Base-by-base conservation (phyloP, 1,140 invertebrate genomes). In the Drusus annulatus region DNA sequence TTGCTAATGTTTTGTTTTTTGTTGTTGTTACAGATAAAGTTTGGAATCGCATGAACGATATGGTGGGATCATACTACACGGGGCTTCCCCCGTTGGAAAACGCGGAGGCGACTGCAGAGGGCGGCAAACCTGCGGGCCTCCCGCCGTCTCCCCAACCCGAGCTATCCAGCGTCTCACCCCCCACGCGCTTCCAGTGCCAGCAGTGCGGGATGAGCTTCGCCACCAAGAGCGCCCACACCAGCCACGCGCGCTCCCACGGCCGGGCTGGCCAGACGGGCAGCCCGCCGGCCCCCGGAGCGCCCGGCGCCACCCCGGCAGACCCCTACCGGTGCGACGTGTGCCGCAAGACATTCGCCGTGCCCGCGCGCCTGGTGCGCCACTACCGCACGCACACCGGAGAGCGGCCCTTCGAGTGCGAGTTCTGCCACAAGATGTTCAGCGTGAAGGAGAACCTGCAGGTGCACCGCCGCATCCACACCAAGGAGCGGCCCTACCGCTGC, bases 391-490 rank as follows among this genome's bases (percentile, higher is more conserved):
- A 97, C 86, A 97, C 96, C 0, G 96, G 97, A 2, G 95, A 95
- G 85, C 93, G 94, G 73, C 95, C 95, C 0, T 96, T 95, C 84
- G 93, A 96, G 84, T 98, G 97, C 87, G 97, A 98, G 85, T 97
- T 95, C 86, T 98, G 97, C 88, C 94, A 94, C 85, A 97, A 97
- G 86, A 94, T 95, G 81, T 97, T 97, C 86, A 97, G 96, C 81
- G 96, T 97, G 1, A 98, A 97, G 86, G 96, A 97, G 86, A 97
- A 97, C 87, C 90, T 97, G 58, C 96, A 96, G 87, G 96, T 97
- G 0, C 96, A 98, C 86, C 91, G 96, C n/a, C 91, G 96, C 52
- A 97, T 97, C 73, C 96, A 98, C 86, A 97, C 96, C 31, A 97
- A 97, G 86, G 95, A 96, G 87, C 91, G 94, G 0, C 95, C 95